These are phyloP conservation scores for Rhagologus leucostigma DNA, from an alignment of 2,113 vertebrate genomes.

Conservation along the genomic window DNA sequence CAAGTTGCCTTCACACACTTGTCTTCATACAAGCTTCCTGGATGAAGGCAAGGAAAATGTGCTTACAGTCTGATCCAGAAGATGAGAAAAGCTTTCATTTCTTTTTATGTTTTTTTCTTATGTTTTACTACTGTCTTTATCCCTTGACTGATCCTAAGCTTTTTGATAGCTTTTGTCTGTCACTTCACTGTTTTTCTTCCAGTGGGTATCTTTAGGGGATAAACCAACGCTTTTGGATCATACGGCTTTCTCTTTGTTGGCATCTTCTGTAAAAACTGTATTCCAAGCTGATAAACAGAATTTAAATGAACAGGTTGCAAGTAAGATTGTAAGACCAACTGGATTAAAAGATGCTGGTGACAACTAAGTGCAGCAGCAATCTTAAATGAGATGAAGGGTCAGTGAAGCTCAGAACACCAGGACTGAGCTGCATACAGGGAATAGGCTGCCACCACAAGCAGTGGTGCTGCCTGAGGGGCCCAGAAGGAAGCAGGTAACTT, in stretches of 20 bases:
- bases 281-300: background rate
- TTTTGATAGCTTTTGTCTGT: background rate
- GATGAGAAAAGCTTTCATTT: background rate
- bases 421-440: background rate
- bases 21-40: background rate
- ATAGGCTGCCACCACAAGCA: rapidly evolving
- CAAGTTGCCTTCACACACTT: background rate
- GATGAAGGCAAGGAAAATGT: background rate
- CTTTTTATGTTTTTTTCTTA: background rate
- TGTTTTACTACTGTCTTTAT: background rate
- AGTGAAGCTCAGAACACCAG: background rate
- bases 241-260: background rate
- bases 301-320: background rate
- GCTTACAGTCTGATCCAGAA: background rate
- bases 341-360: background rate
- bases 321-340: background rate
- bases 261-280: background rate
- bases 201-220: background rate
- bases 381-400: background rate
- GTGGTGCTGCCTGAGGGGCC: background rate
- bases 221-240: background rate
- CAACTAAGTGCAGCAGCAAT: background rate
- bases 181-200: background rate
- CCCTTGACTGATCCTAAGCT: background rate
- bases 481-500: background rate